Percentiles rank a stretch among this genome's conserved stretches.
phyloP scores from a whole-genome alignment of 30 jellyfish, hydroid and myxozoan species.

The Clytia hemisphaerica region DNA sequence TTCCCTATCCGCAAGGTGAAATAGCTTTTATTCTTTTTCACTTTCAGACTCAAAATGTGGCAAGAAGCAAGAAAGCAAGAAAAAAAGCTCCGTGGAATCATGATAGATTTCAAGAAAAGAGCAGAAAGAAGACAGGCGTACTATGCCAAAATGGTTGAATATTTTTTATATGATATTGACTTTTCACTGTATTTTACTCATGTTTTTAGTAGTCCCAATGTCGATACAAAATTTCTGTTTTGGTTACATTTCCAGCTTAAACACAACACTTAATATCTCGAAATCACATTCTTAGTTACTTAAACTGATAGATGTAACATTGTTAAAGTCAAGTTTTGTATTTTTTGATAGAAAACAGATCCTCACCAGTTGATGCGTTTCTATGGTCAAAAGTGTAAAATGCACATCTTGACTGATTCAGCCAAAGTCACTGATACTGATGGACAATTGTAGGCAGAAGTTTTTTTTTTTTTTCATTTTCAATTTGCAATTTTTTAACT shows the following conservation, averaged over 20 bases:
- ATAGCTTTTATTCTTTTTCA: too few species aligned
- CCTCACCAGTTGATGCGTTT: constrained; percentile 80
- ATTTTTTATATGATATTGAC: too few species aligned
- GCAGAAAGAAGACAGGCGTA: constrained; percentile 89
- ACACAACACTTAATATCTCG: too few species aligned
- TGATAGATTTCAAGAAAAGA: constrained; percentile 84
- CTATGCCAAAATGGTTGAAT: constrained; percentile 64
- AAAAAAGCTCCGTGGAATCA: constrained; percentile 82
- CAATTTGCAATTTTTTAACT: not conserved
- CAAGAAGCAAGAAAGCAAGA: constrained; percentile 96
- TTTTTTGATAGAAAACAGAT: constrained; percentile 59
- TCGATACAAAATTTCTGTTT: too few species aligned
- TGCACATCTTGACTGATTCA: constrained; percentile 45
- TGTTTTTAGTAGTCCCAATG: too few species aligned
- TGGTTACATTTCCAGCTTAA: too few species aligned
- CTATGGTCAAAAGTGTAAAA: constrained; percentile 79
- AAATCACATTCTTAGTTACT: too few species aligned
- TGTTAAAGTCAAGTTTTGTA: too few species aligned
- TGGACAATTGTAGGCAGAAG: constrained; percentile 55
- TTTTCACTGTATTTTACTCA: too few species aligned
- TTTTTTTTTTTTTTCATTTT: not conserved
- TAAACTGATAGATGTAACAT: too few species aligned
- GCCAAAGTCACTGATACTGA: constrained; percentile 48
- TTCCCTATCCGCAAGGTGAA: too few species aligned
- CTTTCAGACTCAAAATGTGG: constrained; percentile 57